Evolutionary conservation across 2,888 invertebrate species (phyloP).

Genomic region (Acanthosepion pharaonis): DNA sequence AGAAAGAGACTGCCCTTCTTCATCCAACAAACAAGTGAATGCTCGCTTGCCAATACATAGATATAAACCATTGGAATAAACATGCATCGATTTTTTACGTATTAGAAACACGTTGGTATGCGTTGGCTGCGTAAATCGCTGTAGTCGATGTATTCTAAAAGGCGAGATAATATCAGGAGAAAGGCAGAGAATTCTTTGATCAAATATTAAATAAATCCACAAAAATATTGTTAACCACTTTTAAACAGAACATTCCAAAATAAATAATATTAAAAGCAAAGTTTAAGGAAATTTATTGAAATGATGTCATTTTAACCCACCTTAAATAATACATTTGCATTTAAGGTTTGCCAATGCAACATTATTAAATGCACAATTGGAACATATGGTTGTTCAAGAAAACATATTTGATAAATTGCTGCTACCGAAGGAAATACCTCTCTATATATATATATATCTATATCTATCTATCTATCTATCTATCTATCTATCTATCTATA

Average conservation of each 20-base stretch:
- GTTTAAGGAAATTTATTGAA: too few species aligned
- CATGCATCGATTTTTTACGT: background rate
- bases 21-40: background rate
- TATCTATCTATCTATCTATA: too few species aligned
- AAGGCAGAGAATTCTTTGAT: background rate
- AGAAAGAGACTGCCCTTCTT: background rate
- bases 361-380: too few species aligned
- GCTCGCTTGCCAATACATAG: constrained; percentile 22
- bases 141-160: background rate
- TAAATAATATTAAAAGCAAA: too few species aligned
- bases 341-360: too few species aligned
- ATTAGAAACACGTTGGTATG: constrained; percentile 13
- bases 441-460: too few species aligned
- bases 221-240: background rate
- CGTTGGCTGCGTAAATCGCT: background rate
- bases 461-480: too few species aligned
- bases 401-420: too few species aligned
- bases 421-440: too few species aligned
- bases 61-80: constrained; percentile 12
- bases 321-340: too few species aligned
- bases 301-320: too few species aligned
- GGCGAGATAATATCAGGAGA: background rate
- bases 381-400: too few species aligned
- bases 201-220: background rate
- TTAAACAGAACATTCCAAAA: background rate